Base-by-base conservation (phyloP, 2,113 vertebrate genomes). In the Sinosuthora webbiana region DNA sequence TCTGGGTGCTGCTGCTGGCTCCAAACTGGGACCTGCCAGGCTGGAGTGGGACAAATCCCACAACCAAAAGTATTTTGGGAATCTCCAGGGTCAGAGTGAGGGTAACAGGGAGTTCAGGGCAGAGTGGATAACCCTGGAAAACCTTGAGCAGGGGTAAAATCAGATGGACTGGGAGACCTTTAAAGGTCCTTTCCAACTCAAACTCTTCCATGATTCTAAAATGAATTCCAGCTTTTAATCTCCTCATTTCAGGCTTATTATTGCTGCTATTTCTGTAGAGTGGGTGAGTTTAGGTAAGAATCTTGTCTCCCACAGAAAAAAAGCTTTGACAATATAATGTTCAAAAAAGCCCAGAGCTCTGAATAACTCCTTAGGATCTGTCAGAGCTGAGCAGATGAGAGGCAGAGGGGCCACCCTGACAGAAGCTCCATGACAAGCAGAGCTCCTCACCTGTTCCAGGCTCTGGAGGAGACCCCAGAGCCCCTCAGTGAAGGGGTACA, bases 281-380 rank as follows among this genome's bases (percentile, higher is more conserved):
- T 37, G 44, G 55, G 82, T 70, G 93, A 92, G 87, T 56, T 94
- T 70, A 95, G 92, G 68, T 74, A 78, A 74, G 79, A 71, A 93
- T 30, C 45, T 86, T 86, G 33, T 69, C 81, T 93, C 84, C 80
- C 63, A 67, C 25, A 83, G 67, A 82, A 50, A 80, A 77, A 91
- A 92, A 89, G 79, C 60, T 78, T 64, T 92, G 87, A 89, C 85
- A 91, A 68, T 56, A 13, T 31, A 52, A 83, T 7, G 4, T 63
- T 90, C 41, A 59, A 65, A 86, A 63, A 73, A 83, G 41, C 65
- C 30, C 39, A 21, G 1, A 94, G 87, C 59, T 77, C 85, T 56
- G 85, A 91, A 69, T 39, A 94, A 67, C 75, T 85, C 24, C 50
- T 47, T 7, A 47, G 68, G 11, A 45, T 57, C 70, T 94, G 90